Evolutionary conservation across 2,888 invertebrate genomes (phyloP).

Genomic region (Heteromyza rotundicornis): DNA sequence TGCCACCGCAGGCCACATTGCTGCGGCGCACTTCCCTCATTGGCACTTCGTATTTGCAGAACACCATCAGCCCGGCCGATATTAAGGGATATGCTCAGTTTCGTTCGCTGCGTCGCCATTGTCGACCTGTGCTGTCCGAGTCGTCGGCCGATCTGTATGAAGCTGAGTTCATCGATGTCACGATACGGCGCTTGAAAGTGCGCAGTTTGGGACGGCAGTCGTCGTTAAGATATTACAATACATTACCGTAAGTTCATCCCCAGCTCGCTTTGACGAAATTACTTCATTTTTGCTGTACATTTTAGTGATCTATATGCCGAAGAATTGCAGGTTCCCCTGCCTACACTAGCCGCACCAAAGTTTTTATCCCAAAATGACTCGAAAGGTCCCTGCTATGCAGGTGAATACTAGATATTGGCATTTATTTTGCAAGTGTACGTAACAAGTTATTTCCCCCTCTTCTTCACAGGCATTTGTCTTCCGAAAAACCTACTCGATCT

Average conservation of each 20-base stretch:
- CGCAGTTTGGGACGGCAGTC: conserved; percentile 59
- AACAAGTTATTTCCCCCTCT: not conserved
- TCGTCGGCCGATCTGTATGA: conserved; percentile 68
- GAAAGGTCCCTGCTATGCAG: conserved; percentile 61
- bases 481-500: conserved; percentile 61
- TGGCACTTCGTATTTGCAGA: conserved; percentile 50
- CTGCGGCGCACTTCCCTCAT: conserved; percentile 53
- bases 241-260: conserved; percentile 43
- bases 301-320: conserved; percentile 49
- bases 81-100: conserved; percentile 78
- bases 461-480: conserved; percentile 55
- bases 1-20: conserved; percentile 46
- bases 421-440: not conserved
- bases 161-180: conserved; percentile 63
- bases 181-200: conserved; percentile 56
- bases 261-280: not conserved
- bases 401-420: conserved; percentile 32
- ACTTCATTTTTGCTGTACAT: not conserved
- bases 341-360: conserved; percentile 55
- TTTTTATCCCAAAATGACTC: conserved; percentile 56
- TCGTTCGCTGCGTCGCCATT: conserved; percentile 71
- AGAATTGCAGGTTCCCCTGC: conserved; percentile 56
- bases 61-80: conserved; percentile 74
- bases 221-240: too few species aligned
- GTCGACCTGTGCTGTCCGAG: conserved; percentile 72